Conservation (phyloP, 2,888 invertebrate species). For the Macrosoma leucophasiata region DNA sequence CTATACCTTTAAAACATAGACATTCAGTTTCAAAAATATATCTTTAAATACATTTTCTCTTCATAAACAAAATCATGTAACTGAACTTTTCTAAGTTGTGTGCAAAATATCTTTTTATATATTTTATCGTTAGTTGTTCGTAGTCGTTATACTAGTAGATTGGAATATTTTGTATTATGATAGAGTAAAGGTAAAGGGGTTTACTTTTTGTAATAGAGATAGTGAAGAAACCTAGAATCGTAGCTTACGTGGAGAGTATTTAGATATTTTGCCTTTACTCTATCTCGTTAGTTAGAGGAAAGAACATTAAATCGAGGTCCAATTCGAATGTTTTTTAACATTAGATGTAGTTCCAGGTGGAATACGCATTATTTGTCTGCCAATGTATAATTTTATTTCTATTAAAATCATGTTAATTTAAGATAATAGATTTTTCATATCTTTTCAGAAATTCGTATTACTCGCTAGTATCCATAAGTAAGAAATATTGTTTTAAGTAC, state of each 20-base stretch:
- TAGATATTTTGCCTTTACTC: slow-evolving; percentile 38
- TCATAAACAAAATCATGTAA: too few species aligned
- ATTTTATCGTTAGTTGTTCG: too few species aligned
- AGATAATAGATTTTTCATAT: slow-evolving; percentile 59
- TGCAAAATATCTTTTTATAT: too few species aligned
- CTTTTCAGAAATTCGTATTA: slow-evolving; percentile 65
- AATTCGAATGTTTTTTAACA: slow-evolving; percentile 67
- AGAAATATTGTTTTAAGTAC: slow-evolving; percentile 68
- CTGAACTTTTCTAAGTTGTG: too few species aligned
- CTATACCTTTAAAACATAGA: too few species aligned
- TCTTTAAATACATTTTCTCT: too few species aligned
- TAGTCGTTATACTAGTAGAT: too few species aligned
- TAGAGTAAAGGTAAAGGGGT: slow-evolving; percentile 14
- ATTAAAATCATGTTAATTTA: slow-evolving; percentile 67
- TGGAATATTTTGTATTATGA: slow-evolving; percentile 22
- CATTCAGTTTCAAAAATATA: too few species aligned
- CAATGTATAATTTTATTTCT: slow-evolving; percentile 54
- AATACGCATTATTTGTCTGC: slow-evolving; percentile 43
- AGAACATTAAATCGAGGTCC: slow-evolving; percentile 71
- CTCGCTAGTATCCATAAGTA: slow-evolving; percentile 70
- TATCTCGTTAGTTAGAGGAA: slow-evolving; percentile 60
- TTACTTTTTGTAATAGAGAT: slow-evolving; percentile 8
- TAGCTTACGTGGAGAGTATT: too few species aligned
- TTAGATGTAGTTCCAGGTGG: slow-evolving; percentile 50
- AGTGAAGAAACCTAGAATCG: slow-evolving; percentile 4